phyloP scores from a whole-genome alignment of 2,888 invertebrate genomes.

The Nephrotoma appendiculata region DNA sequence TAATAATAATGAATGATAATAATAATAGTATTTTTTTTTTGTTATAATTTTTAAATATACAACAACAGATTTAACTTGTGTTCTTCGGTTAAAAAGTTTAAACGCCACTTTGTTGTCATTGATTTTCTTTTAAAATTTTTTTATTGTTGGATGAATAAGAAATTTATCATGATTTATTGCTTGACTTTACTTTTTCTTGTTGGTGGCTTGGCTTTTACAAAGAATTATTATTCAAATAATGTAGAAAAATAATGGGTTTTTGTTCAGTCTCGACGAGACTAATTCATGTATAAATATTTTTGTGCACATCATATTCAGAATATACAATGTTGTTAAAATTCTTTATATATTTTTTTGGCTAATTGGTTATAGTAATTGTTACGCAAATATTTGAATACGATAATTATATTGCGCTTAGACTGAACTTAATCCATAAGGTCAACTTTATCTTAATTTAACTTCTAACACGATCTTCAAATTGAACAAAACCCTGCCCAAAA shows the following conservation, averaged over 20 bases:
- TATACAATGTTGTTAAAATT: background rate
- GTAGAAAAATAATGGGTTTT: background rate
- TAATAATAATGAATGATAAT: background rate
- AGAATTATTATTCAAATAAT: background rate
- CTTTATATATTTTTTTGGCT: background rate
- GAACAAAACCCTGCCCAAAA: too few relatives aligned
- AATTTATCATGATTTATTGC: background rate
- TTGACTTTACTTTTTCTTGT: background rate
- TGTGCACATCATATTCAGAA: background rate
- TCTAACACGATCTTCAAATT: too few relatives aligned
- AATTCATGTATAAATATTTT: background rate
- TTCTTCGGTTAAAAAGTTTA: background rate
- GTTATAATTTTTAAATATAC: background rate
- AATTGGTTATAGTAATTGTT: background rate
- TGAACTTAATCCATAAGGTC: too few relatives aligned
- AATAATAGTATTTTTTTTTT: background rate
- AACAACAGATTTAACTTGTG: background rate
- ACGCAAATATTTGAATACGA: background rate
- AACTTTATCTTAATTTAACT: too few relatives aligned
- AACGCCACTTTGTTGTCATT: background rate
- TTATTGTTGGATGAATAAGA: background rate
- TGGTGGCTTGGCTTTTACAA: background rate
- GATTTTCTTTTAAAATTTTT: background rate
- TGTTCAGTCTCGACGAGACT: background rate
- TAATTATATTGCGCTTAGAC: too few relatives aligned